These are phyloP conservation scores for Morpho helenor DNA, from an alignment of 2,888 invertebrate species.

Conservation along the genomic window DNA sequence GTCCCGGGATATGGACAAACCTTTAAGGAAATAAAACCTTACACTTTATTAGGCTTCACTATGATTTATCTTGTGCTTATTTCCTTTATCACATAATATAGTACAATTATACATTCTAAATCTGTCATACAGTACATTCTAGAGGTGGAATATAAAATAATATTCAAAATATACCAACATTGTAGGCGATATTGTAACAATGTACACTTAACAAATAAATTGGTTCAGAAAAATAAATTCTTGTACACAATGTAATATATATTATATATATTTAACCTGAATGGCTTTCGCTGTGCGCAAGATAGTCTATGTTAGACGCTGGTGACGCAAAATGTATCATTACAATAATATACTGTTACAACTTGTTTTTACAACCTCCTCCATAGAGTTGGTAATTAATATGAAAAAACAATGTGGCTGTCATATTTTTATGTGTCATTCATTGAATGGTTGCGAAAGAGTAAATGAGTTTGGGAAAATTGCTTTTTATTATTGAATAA, in stretches of 20 bases:
- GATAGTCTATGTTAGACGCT: neutral
- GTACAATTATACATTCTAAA: constrained; percentile 56
- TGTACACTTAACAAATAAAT: constrained; percentile 8
- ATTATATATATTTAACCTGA: constrained; percentile 3
- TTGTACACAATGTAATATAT: neutral
- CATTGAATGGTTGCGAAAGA: too few relatives aligned
- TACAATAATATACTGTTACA: neutral
- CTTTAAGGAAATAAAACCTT: constrained; percentile 52
- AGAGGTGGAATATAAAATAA: constrained; percentile 27
- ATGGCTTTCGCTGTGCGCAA: constrained; percentile 1
- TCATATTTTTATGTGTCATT: too few relatives aligned
- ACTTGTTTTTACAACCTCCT: too few relatives aligned
- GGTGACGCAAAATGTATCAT: constrained; percentile 2
- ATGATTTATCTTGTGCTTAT: constrained; percentile 73
- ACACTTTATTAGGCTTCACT: constrained; percentile 71
- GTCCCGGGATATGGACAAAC: too few relatives aligned
- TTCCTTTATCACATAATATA: constrained; percentile 71
- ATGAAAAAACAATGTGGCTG: too few relatives aligned
- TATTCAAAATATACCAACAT: constrained; percentile 19
- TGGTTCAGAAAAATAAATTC: constrained; percentile 11
- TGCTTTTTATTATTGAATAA: too few relatives aligned
- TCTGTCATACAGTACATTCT: constrained; percentile 66
- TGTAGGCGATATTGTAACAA: constrained; percentile 14
- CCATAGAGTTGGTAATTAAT: too few relatives aligned
- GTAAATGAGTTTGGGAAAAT: too few relatives aligned